Evolutionary conservation across 64 coral and sea anemone species (phyloP).

Genomic region (Exaiptasia diaphana): DNA sequence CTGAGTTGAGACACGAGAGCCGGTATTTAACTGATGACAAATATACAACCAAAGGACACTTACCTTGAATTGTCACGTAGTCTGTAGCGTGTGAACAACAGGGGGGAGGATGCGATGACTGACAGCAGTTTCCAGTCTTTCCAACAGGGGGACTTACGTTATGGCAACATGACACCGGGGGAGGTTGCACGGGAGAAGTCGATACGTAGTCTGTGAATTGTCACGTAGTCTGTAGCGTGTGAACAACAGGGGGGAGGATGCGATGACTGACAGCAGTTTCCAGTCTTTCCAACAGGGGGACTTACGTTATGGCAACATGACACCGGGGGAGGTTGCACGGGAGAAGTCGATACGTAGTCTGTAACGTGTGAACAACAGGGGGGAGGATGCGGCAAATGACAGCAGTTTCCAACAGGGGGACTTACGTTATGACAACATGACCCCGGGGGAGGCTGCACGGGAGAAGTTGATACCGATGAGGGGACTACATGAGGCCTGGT

Average conservation of each 20-base stretch:
- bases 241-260: slow-evolving; percentile 1
- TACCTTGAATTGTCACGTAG: neutral
- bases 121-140: neutral
- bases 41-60: neutral
- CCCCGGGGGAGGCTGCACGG: neutral
- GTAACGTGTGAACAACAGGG: neutral
- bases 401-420: neutral
- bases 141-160: neutral
- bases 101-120: neutral
- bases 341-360: neutral
- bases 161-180: neutral
- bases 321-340: neutral
- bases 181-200: neutral
- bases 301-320: neutral
- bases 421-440: neutral
- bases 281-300: neutral
- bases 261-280: neutral
- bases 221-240: neutral
- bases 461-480: neutral
- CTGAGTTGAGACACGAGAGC: neutral
- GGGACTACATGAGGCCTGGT: neutral
- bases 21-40: neutral
- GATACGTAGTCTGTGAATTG: too few species aligned
- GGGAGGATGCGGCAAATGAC: neutral
- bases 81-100: neutral